Percentiles rank a stretch among this genome's conserved stretches.
These are phyloP conservation scores for Lichenostomus cassidix DNA, from an alignment of 2,113 vertebrate species.

Conservation along the genomic window DNA sequence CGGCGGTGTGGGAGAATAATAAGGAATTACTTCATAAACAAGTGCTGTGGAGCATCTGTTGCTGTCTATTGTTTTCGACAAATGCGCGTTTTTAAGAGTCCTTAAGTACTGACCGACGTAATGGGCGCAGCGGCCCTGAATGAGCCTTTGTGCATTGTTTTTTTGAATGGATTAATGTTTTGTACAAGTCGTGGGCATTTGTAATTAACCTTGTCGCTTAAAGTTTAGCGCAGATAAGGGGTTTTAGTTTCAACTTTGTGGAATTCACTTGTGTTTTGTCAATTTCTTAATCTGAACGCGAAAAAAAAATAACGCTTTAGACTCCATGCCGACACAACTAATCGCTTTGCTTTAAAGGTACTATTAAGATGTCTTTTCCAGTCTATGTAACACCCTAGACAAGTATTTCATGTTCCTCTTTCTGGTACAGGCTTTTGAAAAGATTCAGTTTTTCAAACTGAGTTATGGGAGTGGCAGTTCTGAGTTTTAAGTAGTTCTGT, in stretches of 20 bases:
- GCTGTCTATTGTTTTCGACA: constrained; percentile 66
- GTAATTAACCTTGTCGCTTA: neutral
- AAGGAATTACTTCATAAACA: constrained; percentile 57
- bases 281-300: neutral
- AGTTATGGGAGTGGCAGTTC: neutral
- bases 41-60: constrained; percentile 53
- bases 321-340: neutral
- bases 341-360: neutral
- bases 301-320: neutral
- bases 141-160: constrained; percentile 63
- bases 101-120: constrained; percentile 46
- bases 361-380: constrained; percentile 14
- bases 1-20: constrained; percentile 22
- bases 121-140: constrained; percentile 25
- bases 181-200: neutral
- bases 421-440: neutral
- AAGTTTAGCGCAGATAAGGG: neutral
- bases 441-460: neutral
- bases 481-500: neutral
- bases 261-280: neutral
- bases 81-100: constrained; percentile 43
- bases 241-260: neutral
- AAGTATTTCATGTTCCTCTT: constrained; percentile 2
- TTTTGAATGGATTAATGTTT: constrained; percentile 55
- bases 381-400: neutral